Conservation (phyloP, 1,140 invertebrate genomes). For the Aphis craccivora region DNA sequence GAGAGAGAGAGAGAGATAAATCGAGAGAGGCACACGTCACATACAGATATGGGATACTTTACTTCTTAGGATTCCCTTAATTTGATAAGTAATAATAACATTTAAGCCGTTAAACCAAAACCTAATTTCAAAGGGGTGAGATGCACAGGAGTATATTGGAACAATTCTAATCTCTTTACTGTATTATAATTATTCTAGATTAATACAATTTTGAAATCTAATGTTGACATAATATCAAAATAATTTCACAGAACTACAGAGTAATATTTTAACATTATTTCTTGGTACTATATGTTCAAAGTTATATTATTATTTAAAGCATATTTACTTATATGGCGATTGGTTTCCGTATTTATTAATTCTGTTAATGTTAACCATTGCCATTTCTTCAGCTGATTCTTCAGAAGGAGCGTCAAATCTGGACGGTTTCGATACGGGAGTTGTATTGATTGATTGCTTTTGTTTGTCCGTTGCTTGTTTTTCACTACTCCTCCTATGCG, state of each 20-base stretch:
- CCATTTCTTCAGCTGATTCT: constrained; percentile 51
- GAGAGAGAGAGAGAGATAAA: not conserved
- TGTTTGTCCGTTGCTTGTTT: constrained; percentile 44
- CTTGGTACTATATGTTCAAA: not conserved
- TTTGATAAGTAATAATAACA: not conserved
- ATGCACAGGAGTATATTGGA: not conserved
- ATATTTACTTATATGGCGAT: constrained; percentile 47
- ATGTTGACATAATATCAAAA: not conserved
- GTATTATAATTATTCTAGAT: not conserved
- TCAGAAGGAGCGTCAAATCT: constrained; percentile 52
- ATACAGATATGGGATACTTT: not conserved
- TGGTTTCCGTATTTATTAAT: constrained; percentile 49
- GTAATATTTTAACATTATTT: not conserved
- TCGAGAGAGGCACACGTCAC: not conserved
- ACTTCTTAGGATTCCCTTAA: not conserved
- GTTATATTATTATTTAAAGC: not conserved
- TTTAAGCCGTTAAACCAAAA: not conserved
- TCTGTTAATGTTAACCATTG: constrained; percentile 51
- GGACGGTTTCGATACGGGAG: constrained; percentile 50
- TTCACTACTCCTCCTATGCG: constrained; percentile 32
- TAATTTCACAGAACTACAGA: not conserved
- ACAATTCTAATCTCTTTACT: not conserved
- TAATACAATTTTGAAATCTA: not conserved
- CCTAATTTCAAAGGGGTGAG: not conserved
- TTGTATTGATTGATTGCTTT: constrained; percentile 44